Base-by-base conservation (phyloP, 2,888 invertebrate species). In the Bibio marci region DNA sequence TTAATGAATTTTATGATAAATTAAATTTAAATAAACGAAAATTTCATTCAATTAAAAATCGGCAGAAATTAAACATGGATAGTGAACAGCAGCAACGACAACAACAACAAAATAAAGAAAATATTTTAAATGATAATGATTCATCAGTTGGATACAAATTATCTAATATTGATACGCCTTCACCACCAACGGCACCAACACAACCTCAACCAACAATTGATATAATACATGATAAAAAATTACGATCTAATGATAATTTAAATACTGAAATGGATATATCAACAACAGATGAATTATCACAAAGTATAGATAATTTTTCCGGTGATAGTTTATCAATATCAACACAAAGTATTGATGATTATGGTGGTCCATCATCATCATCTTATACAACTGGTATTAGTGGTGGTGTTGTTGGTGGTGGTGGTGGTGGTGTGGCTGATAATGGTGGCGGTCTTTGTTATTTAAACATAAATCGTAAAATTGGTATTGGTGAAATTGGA, bases 1-100 rank as follows among this genome's bases (percentile, higher is more conserved):
- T 47, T 30, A 45, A 45, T 43, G 45, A 45, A 34, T 44, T 47
- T 37, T 47, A 47, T 38, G 43, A 47, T 39, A 44, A 41, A 28
- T 38, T 46, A 30, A 37, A 35, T 30, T 38, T 43, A 17, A 47
- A 39, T 39, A 45, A 41, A 40, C 32, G 31, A 6, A 27, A 27
- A 12, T 37, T 30, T 17, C 28, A 37, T 37, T 30, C 30, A 7
- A 37, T 37, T 10, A 37, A 19, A 17, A 27, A 28, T 8, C 37
- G 37, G 8, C 22, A 22, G 17, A 37, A 30, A 37, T n/a, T n/a
- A n/a, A n/a, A n/a, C n/a, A 37, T 37, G 37, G 37, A 37, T 22
- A 37, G 30, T 28, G n/a, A 35, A 35, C 15, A 14, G 15, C 4
- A 26, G 26, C 34, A 35, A 25, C 14, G 14, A 14, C 18, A 28